These are phyloP conservation scores for Clarias macrocephalus DNA, from an alignment of 2,113 vertebrate species.

Conservation along the genomic window DNA sequence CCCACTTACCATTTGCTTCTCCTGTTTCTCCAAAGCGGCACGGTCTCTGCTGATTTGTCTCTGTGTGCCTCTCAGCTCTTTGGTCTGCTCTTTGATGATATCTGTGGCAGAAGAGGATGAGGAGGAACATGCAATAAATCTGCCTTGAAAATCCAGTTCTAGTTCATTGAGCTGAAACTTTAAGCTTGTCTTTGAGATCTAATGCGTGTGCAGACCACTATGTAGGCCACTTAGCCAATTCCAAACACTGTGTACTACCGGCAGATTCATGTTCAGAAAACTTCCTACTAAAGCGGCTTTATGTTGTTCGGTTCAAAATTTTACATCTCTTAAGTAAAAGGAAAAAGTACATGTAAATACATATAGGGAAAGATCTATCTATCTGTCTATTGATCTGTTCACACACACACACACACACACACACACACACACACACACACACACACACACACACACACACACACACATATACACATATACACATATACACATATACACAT, in stretches of 20 bases:
- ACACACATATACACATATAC: background rate
- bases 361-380: background rate
- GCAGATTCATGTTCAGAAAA: background rate
- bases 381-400: background rate
- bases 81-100: conserved; percentile 93
- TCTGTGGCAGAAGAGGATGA: conserved; percentile 74
- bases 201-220: conserved; percentile 3
- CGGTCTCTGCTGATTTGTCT: conserved; percentile 93
- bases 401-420: background rate
- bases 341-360: no score
- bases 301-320: background rate
- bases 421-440: background rate
- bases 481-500: no score
- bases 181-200: background rate
- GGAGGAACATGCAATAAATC: conserved; percentile 39
- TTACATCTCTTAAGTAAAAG: background rate
- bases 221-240: conserved; percentile 7
- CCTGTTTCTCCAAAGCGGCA: conserved; percentile 90
- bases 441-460: no score
- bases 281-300: background rate
- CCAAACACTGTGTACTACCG: background rate
- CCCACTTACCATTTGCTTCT: conserved; percentile 92
- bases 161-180: conserved; percentile 41
- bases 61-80: conserved; percentile 93
- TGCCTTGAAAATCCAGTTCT: conserved; percentile 39